Percentiles rank a stretch among this genome's conserved stretches.
phyloP scores from a whole-genome alignment of 2,888 invertebrate species.

The Cybosia mesomella region DNA sequence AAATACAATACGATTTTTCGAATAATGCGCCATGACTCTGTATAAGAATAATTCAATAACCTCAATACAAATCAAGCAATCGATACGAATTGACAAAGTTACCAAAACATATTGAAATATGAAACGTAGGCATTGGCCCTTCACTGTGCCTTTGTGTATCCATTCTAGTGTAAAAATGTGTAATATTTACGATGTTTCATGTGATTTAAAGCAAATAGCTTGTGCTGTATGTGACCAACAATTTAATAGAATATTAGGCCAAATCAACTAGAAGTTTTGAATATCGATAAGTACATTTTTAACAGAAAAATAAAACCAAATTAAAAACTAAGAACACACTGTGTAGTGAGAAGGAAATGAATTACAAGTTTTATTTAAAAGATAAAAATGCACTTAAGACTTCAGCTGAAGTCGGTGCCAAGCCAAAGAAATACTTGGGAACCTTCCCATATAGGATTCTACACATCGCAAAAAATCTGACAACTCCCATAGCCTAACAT shows the following conservation, averaged over 20 bases:
- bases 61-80: conserved; percentile 7
- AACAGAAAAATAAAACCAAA: too few relatives aligned
- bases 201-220: conserved; percentile 13
- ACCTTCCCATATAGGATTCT: too few relatives aligned
- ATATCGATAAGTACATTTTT: neutral
- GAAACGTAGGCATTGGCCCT: conserved; percentile 8
- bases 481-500: too few relatives aligned
- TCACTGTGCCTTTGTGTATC: conserved; percentile 12
- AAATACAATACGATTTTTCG: neutral
- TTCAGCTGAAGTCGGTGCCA: too few relatives aligned
- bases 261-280: conserved; percentile 10
- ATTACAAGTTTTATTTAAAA: too few relatives aligned
- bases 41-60: neutral
- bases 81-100: neutral
- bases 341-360: too few relatives aligned
- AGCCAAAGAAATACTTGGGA: too few relatives aligned
- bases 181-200: conserved; percentile 12
- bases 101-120: conserved; percentile 8
- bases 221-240: conserved; percentile 11
- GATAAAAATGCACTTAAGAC: too few relatives aligned
- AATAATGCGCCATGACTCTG: neutral
- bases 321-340: too few relatives aligned
- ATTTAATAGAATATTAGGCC: conserved; percentile 17
- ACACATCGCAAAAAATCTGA: too few relatives aligned
- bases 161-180: conserved; percentile 9